A percentile compares a stretch with the other conserved stretches of the same genome.
Evolutionary conservation across 2,797 vertebrate genomes (phyloP).

Genomic region (Tenualosa thibaudeaui): DNA sequence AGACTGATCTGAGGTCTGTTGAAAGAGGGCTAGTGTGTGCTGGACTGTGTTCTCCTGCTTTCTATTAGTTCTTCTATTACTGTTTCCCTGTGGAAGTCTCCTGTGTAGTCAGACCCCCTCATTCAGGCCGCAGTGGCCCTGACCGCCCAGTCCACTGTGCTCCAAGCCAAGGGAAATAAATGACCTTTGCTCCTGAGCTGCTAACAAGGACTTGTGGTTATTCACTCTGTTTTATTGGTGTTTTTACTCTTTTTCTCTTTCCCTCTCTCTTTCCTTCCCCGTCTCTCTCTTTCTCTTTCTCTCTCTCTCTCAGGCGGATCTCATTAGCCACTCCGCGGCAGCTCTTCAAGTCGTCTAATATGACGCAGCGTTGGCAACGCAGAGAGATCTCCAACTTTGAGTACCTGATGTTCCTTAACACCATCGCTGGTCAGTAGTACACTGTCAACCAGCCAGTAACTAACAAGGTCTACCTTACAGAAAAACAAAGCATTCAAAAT

Average conservation of each 20-base stretch:
- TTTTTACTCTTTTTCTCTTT: neutral
- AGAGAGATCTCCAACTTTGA: conserved; percentile 99
- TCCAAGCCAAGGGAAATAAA: neutral
- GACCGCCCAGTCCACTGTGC: neutral
- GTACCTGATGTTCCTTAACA: conserved; percentile 99
- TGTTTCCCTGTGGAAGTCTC: neutral
- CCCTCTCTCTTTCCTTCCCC: neutral
- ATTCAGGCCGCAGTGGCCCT: neutral
- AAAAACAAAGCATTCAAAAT: no score
- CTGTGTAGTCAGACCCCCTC: neutral
- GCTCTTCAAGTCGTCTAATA: conserved; percentile 99
- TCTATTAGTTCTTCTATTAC: neutral
- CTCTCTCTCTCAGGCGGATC: conserved; percentile 81
- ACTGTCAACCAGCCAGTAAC: neutral
- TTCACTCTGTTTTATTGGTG: neutral
- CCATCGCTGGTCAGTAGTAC: conserved; percentile 88
- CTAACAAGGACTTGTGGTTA: conserved; percentile 12
- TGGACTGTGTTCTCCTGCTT: neutral
- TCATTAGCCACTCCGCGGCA: conserved; percentile 95
- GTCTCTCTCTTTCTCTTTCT: neutral
- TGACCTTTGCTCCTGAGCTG: neutral
- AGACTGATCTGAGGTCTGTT: neutral
- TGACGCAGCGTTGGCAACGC: conserved; percentile 99
- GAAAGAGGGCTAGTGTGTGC: neutral
- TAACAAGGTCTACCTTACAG: neutral